phyloP scores from a whole-genome alignment of 2,113 vertebrate genomes.

The Pyxicephalus adspersus region DNA sequence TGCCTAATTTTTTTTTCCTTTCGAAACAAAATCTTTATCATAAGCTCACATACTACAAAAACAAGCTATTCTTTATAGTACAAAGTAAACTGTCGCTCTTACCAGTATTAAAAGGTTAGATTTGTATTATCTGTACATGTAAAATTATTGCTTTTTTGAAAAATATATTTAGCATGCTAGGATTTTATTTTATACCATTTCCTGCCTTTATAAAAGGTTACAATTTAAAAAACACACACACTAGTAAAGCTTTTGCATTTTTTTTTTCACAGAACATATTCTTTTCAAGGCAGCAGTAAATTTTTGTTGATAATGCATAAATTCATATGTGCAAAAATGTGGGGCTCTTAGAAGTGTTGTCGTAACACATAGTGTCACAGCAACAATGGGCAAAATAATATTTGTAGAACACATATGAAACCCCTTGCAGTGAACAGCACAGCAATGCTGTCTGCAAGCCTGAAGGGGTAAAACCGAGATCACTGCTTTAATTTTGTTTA shows the following conservation, averaged over 20 bases:
- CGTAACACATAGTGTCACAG: slow-evolving; percentile 76
- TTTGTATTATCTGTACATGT: slow-evolving; percentile 78
- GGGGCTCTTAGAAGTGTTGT: slow-evolving; percentile 74
- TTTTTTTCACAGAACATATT: slow-evolving; percentile 79
- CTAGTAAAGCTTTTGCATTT: slow-evolving; percentile 84
- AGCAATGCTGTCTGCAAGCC: slow-evolving; percentile 60
- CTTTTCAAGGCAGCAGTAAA: slow-evolving; percentile 83
- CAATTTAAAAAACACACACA: slow-evolving; percentile 72
- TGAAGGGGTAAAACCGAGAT: slow-evolving; percentile 67
- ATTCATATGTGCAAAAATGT: slow-evolving; percentile 82
- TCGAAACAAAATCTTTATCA: slow-evolving; percentile 75
- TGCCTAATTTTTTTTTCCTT: slow-evolving; percentile 60
- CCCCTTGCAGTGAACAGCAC: slow-evolving; percentile 8
- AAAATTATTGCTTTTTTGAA: slow-evolving; percentile 84
- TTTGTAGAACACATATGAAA: slow-evolving; percentile 70
- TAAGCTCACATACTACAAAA: slow-evolving; percentile 73
- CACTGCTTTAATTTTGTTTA: slow-evolving; percentile 61
- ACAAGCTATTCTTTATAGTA: slow-evolving; percentile 68
- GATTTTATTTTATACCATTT: slow-evolving; percentile 67
- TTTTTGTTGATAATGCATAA: slow-evolving; percentile 82
- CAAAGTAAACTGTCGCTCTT: slow-evolving; percentile 76
- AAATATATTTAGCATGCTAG: slow-evolving; percentile 84
- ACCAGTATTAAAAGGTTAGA: slow-evolving; percentile 78
- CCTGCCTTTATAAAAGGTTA: slow-evolving; percentile 84
- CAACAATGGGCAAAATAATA: slow-evolving; percentile 67